Evolutionary conservation across 2,797 vertebrate genomes (phyloP), one percentile per base, ranked within the genome.

Genomic region (Acrocephalus scirpaceus): DNA sequence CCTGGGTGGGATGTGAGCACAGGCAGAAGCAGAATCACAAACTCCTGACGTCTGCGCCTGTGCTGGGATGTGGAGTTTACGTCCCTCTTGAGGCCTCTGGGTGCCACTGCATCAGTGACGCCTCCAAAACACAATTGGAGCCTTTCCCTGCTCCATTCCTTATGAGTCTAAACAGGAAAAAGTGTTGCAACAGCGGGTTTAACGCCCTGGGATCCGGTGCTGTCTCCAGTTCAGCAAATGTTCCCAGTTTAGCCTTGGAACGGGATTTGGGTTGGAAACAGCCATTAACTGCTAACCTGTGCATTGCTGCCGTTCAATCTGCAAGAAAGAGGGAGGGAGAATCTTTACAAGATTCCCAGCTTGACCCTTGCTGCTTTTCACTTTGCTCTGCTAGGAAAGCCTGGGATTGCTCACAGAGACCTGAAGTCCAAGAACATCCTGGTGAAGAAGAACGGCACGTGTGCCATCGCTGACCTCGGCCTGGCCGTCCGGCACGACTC

Each of bases 361-460:
- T 69, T 86, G 72, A 88, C 50, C 66, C 21, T 47, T 6, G 6
- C 57, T 73, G 2, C 29, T 81, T 88, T 57, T 78, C 51, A 1
- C 74, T 90, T 67, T 85, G n/a, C 27, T 86, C 64, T 79, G 5
- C 47, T 97, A 99, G 99, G 99, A 93, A 99, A 99, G 88, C 99
- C 99, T 69, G 99, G 99, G 83, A 99, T 99, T 38, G 99, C 99
- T 96, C 99, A 99, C 96, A 98, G 99, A 64, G 99, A 99, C 97
- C 98, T 99, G 93, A 99, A 99, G 93, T 99, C 99, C 86, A 99
- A 99, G 98, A 99, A 99, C 96, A 99, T 99, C 96, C 95, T 99
- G 94, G 99, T 99, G 90, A 99, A 99, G 98, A 99, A 99, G 97
- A 99, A 99, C 0, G 98, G 99, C 93, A 99, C 98, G 40, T 99